Conservation (phyloP, 1,140 invertebrate genomes). For the Leguminivora glycinivorella region DNA sequence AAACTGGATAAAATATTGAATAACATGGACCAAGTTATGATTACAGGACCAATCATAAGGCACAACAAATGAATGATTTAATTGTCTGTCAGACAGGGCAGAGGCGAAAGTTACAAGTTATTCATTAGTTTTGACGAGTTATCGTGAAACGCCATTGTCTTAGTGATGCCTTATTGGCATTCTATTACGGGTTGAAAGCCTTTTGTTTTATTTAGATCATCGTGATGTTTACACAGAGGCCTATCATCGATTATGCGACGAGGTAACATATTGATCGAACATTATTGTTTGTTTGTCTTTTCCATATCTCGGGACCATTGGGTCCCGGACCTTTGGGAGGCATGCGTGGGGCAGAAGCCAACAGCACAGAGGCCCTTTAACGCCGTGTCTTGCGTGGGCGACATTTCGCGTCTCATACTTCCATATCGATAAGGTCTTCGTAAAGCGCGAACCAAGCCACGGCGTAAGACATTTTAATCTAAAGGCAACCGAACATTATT, state of each 20-base stretch:
- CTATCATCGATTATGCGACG: background rate
- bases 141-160: constrained; percentile 1
- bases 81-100: background rate
- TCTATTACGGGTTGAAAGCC: background rate
- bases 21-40: background rate
- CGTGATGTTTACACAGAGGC: background rate
- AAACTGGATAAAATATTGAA: background rate
- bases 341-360: too few species aligned
- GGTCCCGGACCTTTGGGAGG: too few species aligned
- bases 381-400: too few species aligned
- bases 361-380: too few species aligned
- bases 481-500: constrained; percentile 1
- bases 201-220: constrained; percentile 23
- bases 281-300: too few species aligned
- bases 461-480: too few species aligned
- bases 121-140: constrained; percentile 1
- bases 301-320: too few species aligned
- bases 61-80: background rate
- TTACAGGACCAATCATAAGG: background rate
- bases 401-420: too few species aligned
- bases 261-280: background rate
- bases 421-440: too few species aligned
- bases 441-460: too few species aligned
- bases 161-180: constrained; percentile 4
- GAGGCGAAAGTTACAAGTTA: background rate